A percentile compares a stretch with the other conserved stretches of the same genome.
Evolutionary conservation across 2,113 vertebrate genomes (phyloP).

Genomic region (Syrmaticus mikado): DNA sequence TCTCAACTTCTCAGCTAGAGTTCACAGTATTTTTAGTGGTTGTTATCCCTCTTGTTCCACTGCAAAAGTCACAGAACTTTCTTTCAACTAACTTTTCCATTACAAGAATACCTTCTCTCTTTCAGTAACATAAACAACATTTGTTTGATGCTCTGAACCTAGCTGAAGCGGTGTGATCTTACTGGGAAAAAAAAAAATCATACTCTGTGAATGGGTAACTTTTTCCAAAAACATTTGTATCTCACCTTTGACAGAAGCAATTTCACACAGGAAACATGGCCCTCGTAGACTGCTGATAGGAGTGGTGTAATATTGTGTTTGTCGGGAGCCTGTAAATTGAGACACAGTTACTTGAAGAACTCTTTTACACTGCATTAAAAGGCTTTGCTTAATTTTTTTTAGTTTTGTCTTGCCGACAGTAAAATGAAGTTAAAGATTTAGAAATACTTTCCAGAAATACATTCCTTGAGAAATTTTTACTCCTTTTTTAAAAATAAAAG

Average conservation of each 20-base stretch:
- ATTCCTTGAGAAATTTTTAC: not conserved
- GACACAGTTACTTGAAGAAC: conserved; percentile 27
- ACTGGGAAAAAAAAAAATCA: not conserved
- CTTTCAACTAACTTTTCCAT: not conserved
- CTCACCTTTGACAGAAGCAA: conserved; percentile 95
- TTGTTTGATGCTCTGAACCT: not conserved
- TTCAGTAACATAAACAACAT: not conserved
- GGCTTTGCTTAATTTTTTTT: not conserved
- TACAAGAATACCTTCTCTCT: not conserved
- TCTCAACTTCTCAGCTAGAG: not conserved
- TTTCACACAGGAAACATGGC: conserved; percentile 89
- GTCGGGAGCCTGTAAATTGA: conserved; percentile 87
- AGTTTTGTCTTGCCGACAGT: not conserved
- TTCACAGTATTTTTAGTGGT: not conserved
- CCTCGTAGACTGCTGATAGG: conserved; percentile 90
- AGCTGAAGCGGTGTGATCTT: not conserved
- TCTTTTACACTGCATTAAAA: not conserved
- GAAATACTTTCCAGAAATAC: not conserved
- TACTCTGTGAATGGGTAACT: not conserved
- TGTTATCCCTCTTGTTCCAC: not conserved
- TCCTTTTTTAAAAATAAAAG: not conserved
- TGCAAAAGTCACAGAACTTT: not conserved
- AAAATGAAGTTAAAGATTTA: not conserved
- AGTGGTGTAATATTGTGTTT: conserved; percentile 94
- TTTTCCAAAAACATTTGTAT: not conserved